These are phyloP conservation scores for Glaucopsyche alexis DNA, from an alignment of 2,888 invertebrate species.

Conservation along the genomic window DNA sequence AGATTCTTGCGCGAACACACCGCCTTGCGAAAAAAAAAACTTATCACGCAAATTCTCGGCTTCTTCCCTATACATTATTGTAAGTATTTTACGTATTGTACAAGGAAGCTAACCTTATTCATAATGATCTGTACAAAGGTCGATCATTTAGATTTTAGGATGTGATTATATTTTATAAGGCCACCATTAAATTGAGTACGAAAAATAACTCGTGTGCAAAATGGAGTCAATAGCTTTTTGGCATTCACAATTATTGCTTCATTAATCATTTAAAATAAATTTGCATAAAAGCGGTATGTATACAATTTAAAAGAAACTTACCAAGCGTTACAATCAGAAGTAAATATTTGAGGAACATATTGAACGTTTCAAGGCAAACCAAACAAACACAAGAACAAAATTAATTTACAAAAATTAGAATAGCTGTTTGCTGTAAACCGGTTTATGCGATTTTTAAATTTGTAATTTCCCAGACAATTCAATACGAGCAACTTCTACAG, in stretches of 20 bases:
- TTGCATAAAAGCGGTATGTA: not conserved
- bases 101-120: not conserved
- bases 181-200: not conserved
- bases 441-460: not conserved
- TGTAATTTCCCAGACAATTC: not conserved
- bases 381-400: not conserved
- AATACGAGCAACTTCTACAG: not conserved
- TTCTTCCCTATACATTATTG: not conserved
- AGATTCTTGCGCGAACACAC: constrained; percentile 17
- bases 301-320: constrained; percentile 39
- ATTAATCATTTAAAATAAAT: constrained; percentile 9
- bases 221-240: not conserved
- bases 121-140: constrained; percentile 15
- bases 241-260: not conserved
- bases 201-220: not conserved
- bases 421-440: constrained; percentile 10
- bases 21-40: constrained; percentile 1
- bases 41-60: not conserved
- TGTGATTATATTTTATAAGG: not conserved
- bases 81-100: not conserved
- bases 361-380: constrained; percentile 2
- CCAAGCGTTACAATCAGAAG: constrained; percentile 43
- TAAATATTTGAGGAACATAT: constrained; percentile 42
- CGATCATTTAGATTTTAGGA: not conserved
- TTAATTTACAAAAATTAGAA: not conserved